Conservation (phyloP, 2,113 vertebrate genomes). For the Herpetotheres cachinnans region DNA sequence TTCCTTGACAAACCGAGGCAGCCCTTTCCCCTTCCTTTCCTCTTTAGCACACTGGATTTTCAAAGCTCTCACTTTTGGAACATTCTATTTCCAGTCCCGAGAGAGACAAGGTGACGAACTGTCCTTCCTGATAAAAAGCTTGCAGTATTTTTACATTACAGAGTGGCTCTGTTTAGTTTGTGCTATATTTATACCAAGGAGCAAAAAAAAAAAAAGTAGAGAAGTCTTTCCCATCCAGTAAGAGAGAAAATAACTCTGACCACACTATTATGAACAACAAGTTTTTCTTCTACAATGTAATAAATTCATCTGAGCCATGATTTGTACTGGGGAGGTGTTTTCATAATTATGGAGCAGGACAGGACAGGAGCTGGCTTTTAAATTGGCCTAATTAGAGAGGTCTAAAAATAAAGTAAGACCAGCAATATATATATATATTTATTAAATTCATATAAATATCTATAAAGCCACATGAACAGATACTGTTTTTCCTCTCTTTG, state of each 20-base stretch:
- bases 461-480: not conserved
- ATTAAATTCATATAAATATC: not conserved
- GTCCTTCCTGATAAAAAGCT: conserved; percentile 64
- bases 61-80: conserved; percentile 57
- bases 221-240: conserved; percentile 58
- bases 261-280: conserved; percentile 43
- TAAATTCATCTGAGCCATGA: conserved; percentile 32
- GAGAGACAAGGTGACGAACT: conserved; percentile 59
- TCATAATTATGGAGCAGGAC: conserved; percentile 19
- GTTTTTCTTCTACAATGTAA: conserved; percentile 38
- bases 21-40: conserved; percentile 37
- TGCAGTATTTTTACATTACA: conserved; percentile 58
- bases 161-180: conserved; percentile 66
- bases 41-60: conserved; percentile 40
- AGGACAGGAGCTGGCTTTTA: conserved; percentile 36
- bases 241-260: conserved; percentile 60
- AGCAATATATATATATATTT: not conserved
- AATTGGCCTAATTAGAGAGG: conserved; percentile 37
- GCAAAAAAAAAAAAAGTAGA: not conserved
- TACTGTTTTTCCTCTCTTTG: not conserved
- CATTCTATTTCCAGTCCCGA: conserved; percentile 45
- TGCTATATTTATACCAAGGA: conserved; percentile 7
- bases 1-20: conserved; percentile 40
- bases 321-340: conserved; percentile 46
- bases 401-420: conserved; percentile 53